phyloP scores from a whole-genome alignment of 2,888 invertebrate species.

The Chelonus formosanus region DNA sequence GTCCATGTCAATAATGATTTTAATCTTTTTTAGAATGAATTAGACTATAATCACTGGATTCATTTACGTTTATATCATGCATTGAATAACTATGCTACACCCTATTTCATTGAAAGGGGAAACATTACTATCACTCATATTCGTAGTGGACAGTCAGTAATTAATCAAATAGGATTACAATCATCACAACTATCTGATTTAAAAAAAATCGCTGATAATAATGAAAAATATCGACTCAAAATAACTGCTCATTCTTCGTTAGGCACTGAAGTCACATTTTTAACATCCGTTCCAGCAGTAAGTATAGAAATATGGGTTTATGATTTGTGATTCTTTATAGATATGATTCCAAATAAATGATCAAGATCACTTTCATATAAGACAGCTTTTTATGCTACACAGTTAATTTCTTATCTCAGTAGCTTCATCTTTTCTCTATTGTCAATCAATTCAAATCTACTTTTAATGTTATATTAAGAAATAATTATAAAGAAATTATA shows the following conservation, averaged over 20 bases:
- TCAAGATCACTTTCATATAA: no score
- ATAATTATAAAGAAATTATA: no score
- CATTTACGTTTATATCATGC: conserved; percentile 77
- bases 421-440: no score
- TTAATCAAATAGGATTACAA: conserved; percentile 72
- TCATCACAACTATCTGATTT: conserved; percentile 69
- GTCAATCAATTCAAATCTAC: no score
- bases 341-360: no score
- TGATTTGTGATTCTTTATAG: not conserved
- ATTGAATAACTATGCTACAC: conserved; percentile 67
- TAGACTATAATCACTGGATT: conserved; percentile 81
- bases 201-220: conserved; percentile 72
- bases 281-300: conserved; percentile 84
- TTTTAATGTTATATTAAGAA: no score
- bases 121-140: conserved; percentile 77
- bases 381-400: no score
- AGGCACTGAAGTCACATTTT: conserved; percentile 73
- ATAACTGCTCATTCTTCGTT: conserved; percentile 75
- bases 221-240: conserved; percentile 80
- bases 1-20: no score
- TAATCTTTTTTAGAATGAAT: conserved; percentile 64
- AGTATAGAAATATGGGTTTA: conserved; percentile 44
- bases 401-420: no score
- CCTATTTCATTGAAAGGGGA: conserved; percentile 73
- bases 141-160: conserved; percentile 71